A percentile compares a stretch with the other conserved stretches of the same genome.
Evolutionary conservation across 1,140 invertebrate genomes (phyloP).

Genomic region (Batillaria attramentaria): DNA sequence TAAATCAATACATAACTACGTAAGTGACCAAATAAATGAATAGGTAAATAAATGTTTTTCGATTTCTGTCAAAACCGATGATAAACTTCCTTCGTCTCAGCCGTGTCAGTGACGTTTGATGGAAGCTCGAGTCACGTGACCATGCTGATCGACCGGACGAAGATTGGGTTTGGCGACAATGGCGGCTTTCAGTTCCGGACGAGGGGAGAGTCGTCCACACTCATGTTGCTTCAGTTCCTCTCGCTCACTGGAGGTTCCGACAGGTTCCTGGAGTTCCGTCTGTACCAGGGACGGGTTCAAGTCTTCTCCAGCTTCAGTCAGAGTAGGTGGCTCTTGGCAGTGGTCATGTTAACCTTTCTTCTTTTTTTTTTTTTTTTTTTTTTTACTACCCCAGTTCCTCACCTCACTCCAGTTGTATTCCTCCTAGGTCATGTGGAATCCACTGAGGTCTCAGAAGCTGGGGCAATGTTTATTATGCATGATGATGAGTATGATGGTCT

Average conservation of each 20-base stretch:
- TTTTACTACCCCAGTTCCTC: not conserved
- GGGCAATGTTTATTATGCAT: no score
- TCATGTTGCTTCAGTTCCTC: conserved; percentile 51
- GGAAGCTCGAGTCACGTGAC: conserved; percentile 50
- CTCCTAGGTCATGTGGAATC: no score
- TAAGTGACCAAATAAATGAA: not conserved
- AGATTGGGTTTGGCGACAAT: conserved; percentile 52
- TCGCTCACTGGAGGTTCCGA: conserved; percentile 7
- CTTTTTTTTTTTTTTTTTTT: not conserved
- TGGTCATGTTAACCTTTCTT: not conserved
- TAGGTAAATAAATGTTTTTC: no score
- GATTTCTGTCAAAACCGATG: not conserved
- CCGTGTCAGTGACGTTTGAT: conserved; percentile 50
- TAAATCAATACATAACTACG: not conserved
- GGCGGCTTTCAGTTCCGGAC: conserved; percentile 55
- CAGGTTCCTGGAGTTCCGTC: conserved; percentile 38
- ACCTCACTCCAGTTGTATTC: no score
- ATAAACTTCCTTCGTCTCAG: conserved; percentile 34
- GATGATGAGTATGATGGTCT: no score
- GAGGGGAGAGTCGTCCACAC: conserved; percentile 41
- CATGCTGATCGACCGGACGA: conserved; percentile 47
- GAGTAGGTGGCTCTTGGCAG: conserved; percentile 34
- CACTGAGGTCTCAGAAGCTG: no score
- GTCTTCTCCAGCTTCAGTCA: conserved; percentile 40
- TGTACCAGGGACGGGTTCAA: conserved; percentile 37